phyloP scores from a whole-genome alignment of 2,888 invertebrate genomes.

The Thelaira solivaga region DNA sequence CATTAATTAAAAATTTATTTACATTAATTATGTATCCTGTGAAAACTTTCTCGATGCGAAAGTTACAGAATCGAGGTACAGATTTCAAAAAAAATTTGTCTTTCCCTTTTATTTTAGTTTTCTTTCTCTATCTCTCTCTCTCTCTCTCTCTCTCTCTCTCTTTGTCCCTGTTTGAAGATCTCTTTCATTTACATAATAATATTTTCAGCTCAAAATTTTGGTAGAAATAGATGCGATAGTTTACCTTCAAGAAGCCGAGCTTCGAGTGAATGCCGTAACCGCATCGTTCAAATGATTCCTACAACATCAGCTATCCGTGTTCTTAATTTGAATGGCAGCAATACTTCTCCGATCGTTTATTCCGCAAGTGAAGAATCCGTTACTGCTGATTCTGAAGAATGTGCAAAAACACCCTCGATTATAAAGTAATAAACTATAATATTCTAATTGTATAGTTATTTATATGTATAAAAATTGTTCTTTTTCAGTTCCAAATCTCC shows the following conservation, averaged over 20 bases:
- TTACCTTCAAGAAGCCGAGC: conserved; percentile 85
- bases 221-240: conserved; percentile 87
- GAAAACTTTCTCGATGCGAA: no score
- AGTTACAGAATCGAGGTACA: no score
- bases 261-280: conserved; percentile 80
- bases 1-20: no score
- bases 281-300: conserved; percentile 70
- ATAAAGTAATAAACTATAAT: conserved; percentile 74
- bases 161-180: not conserved
- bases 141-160: no score
- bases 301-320: conserved; percentile 75
- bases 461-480: no score
- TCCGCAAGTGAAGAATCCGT: conserved; percentile 84
- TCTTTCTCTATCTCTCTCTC: no score
- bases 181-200: not conserved
- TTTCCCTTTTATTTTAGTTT: no score
- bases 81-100: no score
- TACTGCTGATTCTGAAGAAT: conserved; percentile 83
- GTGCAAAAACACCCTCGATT: conserved; percentile 68
- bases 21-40: no score
- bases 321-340: conserved; percentile 71
- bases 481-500: no score
- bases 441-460: no score
- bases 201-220: conserved; percentile 63
- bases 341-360: conserved; percentile 80